These are phyloP conservation scores for Opisthocomus hoazin DNA, from an alignment of 2,113 vertebrate species.

Conservation along the genomic window DNA sequence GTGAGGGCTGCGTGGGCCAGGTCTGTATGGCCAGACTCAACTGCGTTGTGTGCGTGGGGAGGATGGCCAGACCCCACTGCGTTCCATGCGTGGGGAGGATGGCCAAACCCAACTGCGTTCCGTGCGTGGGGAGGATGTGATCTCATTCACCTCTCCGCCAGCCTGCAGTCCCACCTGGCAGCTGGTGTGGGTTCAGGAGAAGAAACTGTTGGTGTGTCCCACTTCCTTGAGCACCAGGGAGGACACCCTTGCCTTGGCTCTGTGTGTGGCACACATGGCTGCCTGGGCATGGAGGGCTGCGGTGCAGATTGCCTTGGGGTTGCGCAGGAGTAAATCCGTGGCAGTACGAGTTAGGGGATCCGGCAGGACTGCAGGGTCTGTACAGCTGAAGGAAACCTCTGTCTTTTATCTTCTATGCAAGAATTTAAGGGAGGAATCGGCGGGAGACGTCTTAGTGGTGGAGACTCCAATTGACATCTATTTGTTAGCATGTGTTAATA, in stretches of 20 bases:
- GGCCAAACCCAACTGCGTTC: not conserved
- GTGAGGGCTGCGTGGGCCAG: not conserved
- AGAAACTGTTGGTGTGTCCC: not conserved
- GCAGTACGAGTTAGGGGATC: not conserved
- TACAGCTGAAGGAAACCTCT: not conserved
- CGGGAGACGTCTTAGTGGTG: not conserved
- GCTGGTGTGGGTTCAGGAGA: not conserved
- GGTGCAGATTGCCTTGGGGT: not conserved
- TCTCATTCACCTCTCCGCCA: accelerated
- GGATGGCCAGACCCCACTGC: not conserved
- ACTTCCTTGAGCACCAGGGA: not conserved
- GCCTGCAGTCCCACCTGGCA: not conserved
- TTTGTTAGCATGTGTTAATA: not conserved
- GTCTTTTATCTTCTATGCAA: not conserved
- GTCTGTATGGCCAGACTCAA: not conserved
- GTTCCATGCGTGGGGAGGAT: not conserved
- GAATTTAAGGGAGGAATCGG: not conserved
- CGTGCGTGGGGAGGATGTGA: not conserved
- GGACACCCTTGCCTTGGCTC: not conserved
- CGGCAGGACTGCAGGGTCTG: not conserved
- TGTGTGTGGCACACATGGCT: accelerated
- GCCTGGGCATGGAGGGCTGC: not conserved
- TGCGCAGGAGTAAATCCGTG: not conserved
- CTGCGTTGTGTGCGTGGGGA: not conserved
- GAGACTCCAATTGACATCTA: not conserved